A percentile compares a stretch with the other conserved stretches of the same genome.
Evolutionary conservation across 92 coral and sea anemone genomes (phyloP).

Genomic region (Scolanthus callimorphus): DNA sequence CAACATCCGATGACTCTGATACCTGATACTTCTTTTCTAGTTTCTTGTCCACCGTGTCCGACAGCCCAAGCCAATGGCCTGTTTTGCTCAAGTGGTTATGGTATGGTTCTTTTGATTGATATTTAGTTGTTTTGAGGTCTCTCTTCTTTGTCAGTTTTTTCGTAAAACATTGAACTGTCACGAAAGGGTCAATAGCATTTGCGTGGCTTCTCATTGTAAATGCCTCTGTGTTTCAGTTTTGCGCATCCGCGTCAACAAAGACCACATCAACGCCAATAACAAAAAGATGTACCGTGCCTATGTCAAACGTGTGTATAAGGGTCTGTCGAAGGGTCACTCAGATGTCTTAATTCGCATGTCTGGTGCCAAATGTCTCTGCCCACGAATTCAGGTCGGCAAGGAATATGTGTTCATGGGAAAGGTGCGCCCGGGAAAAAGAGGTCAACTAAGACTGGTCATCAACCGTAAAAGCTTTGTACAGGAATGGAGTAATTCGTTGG

Average conservation of each 20-base stretch:
- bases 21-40: no score
- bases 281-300: constrained; percentile 8
- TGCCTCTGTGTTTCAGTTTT: no score
- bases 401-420: constrained; percentile 50
- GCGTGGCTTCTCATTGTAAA: no score
- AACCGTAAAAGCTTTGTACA: constrained; percentile 18
- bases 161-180: no score
- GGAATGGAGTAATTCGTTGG: constrained; percentile 16
- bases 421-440: constrained; percentile 3
- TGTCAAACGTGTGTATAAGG: constrained; percentile 9
- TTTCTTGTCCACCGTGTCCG: no score
- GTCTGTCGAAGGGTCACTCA: not conserved
- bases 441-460: constrained; percentile 4
- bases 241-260: not conserved
- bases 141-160: no score
- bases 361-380: constrained; percentile 31
- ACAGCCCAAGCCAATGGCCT: no score
- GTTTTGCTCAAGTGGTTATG: no score
- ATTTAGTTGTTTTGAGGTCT: no score
- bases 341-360: constrained; percentile 16
- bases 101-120: no score
- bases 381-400: constrained; percentile 26
- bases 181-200: no score
- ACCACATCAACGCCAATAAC: not conserved
- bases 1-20: no score